A percentile compares a stretch with the other conserved stretches of the same genome.
phyloP scores from a whole-genome alignment of 2,797 vertebrate genomes.

The Sebastes glaucus region DNA sequence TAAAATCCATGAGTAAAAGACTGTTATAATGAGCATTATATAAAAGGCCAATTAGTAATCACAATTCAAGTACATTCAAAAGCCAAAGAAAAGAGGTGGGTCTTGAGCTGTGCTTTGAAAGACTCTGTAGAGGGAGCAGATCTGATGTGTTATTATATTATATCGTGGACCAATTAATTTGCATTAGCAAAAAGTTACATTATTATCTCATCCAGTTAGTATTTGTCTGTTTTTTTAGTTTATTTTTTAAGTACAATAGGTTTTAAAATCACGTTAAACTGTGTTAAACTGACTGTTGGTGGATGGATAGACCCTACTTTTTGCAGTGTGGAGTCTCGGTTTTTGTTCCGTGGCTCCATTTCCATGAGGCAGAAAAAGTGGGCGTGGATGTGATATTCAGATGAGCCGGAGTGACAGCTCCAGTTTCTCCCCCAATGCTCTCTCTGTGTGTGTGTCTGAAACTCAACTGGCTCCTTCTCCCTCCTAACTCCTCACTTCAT shows the following conservation, averaged over 20 bases:
- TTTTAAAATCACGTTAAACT: background rate
- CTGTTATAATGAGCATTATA: no score
- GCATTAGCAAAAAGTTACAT: background rate
- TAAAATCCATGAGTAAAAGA: no score
- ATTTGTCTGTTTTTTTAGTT: background rate
- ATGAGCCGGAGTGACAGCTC: conserved; percentile 94
- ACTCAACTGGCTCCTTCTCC: conserved; percentile 90
- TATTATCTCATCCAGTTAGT: background rate
- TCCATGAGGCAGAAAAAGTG: conserved; percentile 76
- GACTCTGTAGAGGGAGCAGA: no score
- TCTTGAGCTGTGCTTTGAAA: no score
- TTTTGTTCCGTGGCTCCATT: conserved; percentile 74
- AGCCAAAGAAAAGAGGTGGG: no score
- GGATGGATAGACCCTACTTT: conserved; percentile 20
- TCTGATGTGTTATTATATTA: background rate
- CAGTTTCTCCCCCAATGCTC: conserved; percentile 92
- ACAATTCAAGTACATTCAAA: no score
- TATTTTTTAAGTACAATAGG: background rate
- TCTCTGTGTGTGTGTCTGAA: conserved; percentile 79
- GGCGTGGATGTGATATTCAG: conserved; percentile 93
- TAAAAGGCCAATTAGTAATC: no score
- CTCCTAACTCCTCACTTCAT: conserved; percentile 89
- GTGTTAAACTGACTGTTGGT: background rate
- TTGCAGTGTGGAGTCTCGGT: conserved; percentile 58
- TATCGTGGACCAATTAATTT: background rate